Percentiles rank a stretch among this genome's conserved stretches.
Conservation (phyloP, 2,797 vertebrate genomes). For the Pipistrellus pipistrellus region DNA sequence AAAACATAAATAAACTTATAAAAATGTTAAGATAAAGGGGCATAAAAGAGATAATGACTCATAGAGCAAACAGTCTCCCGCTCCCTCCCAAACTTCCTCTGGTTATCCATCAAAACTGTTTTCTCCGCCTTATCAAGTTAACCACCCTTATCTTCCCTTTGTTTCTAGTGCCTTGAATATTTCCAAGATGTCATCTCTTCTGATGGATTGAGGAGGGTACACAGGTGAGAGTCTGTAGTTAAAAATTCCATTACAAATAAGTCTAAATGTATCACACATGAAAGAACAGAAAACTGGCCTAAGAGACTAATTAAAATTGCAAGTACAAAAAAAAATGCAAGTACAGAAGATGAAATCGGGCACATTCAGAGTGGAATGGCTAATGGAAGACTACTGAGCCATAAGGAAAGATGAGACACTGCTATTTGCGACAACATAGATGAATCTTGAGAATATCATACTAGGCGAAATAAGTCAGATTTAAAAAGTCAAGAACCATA, state of each 20-base stretch:
- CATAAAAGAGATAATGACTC: background rate
- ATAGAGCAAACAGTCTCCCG: background rate
- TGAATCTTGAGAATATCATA: background rate
- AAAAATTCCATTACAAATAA: conserved; percentile 4
- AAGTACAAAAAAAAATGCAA: background rate
- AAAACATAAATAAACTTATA: background rate
- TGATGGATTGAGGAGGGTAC: background rate
- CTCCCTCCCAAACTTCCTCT: background rate
- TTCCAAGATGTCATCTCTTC: background rate
- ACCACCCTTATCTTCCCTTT: background rate
- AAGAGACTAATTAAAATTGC: background rate
- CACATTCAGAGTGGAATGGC: background rate
- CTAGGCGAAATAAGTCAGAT: background rate
- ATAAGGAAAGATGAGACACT: background rate
- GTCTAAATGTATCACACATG: background rate
- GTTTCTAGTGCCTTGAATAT: background rate
- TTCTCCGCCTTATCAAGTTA: background rate
- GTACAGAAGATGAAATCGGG: background rate
- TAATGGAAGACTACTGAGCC: background rate
- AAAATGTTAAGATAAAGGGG: background rate
- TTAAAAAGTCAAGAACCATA: background rate
- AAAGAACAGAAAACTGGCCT: background rate
- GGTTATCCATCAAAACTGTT: conserved; percentile 4
- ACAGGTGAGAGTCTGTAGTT: background rate
- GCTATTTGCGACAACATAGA: background rate